Conservation (phyloP, 2,113 vertebrate species). For the Pituophis catenifer region DNA sequence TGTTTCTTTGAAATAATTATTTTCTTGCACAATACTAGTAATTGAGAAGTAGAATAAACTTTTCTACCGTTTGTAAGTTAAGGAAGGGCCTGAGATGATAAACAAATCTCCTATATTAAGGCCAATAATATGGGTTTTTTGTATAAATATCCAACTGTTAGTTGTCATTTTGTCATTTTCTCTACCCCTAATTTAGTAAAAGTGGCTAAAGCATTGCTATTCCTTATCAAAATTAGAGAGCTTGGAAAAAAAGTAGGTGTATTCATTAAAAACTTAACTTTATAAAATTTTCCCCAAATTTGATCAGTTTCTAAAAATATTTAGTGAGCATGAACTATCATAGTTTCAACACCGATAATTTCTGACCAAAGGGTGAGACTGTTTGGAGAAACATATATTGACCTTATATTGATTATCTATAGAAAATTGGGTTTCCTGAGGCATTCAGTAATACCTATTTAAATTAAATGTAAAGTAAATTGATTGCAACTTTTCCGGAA, state of each 20-base stretch:
- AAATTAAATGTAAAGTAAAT: background rate
- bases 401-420: background rate
- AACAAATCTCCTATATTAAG: background rate
- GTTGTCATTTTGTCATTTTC: background rate
- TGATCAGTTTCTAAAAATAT: background rate
- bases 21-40: background rate
- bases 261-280: background rate
- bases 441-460: background rate
- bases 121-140: background rate
- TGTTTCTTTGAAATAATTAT: background rate
- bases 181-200: background rate
- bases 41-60: background rate
- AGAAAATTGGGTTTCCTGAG: background rate
- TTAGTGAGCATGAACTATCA: background rate
- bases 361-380: background rate
- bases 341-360: background rate
- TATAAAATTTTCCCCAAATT: background rate
- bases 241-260: background rate
- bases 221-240: background rate
- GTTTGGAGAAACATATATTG: background rate
- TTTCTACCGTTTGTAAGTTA: background rate
- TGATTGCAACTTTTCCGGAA: background rate
- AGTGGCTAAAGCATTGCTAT: background rate
- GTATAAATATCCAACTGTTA: background rate
- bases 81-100: background rate